phyloP scores from a whole-genome alignment of 2,888 invertebrate genomes.

The Cabera pusaria region DNA sequence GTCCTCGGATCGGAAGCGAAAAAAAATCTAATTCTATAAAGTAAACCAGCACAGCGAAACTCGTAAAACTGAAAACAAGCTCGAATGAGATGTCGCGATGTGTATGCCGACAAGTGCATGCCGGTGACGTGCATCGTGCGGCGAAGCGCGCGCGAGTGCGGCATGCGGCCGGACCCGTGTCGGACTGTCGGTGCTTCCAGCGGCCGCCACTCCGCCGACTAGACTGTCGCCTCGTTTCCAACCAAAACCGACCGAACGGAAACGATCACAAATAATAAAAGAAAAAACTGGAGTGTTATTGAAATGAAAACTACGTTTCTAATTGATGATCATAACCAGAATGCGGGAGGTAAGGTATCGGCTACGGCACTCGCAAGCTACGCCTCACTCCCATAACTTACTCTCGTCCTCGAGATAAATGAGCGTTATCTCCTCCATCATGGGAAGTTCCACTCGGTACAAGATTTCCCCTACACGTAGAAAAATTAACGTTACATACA shows the following conservation, averaged over 20 bases:
- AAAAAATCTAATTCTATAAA: slow-evolving; percentile 55
- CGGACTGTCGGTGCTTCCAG: slow-evolving; percentile 79
- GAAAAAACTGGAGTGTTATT: slow-evolving; percentile 80
- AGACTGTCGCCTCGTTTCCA: slow-evolving; percentile 32
- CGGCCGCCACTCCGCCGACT: slow-evolving; percentile 51
- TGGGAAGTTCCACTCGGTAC: slow-evolving; percentile 96
- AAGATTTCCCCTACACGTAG: slow-evolving; percentile 91
- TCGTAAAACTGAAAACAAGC: slow-evolving; percentile 65
- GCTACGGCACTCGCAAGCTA: slow-evolving; percentile 87
- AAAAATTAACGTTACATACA: slow-evolving; percentile 82
- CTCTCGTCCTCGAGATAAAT: slow-evolving; percentile 96
- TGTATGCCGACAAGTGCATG: slow-evolving; percentile 35
- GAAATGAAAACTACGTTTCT: slow-evolving; percentile 82
- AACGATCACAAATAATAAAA: slow-evolving; percentile 71
- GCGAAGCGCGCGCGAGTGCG: slow-evolving; percentile 52
- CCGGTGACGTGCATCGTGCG: slow-evolving; percentile 45
- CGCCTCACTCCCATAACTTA: slow-evolving; percentile 86
- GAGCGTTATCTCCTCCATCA: slow-evolving; percentile 96
- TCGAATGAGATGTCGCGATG: slow-evolving; percentile 59
- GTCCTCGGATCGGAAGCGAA: slow-evolving; percentile 57
- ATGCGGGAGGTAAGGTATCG: slow-evolving; percentile 84
- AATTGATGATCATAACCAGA: slow-evolving; percentile 84
- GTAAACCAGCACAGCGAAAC: slow-evolving; percentile 66
- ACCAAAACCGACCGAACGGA: slow-evolving; percentile 65
- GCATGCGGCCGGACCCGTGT: slow-evolving; percentile 55